A percentile compares a stretch with the other conserved stretches of the same genome.
Evolutionary conservation across 2,797 vertebrate genomes (phyloP).

Genomic region (Etheostoma nigrum): DNA sequence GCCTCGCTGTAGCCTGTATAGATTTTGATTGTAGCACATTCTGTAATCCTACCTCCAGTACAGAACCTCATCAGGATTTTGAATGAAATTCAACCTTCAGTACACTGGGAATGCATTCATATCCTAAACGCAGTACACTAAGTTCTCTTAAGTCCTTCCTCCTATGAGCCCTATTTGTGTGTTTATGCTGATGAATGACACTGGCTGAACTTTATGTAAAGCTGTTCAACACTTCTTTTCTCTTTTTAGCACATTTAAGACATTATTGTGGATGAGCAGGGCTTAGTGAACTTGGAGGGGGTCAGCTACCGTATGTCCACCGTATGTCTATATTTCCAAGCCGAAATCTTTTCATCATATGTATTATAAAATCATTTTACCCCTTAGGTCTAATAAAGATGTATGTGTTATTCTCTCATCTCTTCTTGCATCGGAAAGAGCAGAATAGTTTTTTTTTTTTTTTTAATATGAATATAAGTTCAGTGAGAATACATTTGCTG

Average conservation of each 20-base stretch:
- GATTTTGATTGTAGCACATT: background rate
- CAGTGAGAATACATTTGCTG: slow-evolving; percentile 49
- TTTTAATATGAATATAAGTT: slow-evolving; percentile 1
- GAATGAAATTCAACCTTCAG: background rate
- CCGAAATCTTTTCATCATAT: background rate
- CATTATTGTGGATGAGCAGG: slow-evolving; percentile 26
- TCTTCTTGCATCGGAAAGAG: slow-evolving; percentile 34
- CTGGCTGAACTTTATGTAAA: slow-evolving; percentile 27
- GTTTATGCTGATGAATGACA: slow-evolving; percentile 55
- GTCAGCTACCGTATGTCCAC: background rate
- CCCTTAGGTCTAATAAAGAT: slow-evolving; percentile 57
- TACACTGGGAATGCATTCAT: background rate
- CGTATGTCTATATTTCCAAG: slow-evolving; percentile 7
- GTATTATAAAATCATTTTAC: background rate
- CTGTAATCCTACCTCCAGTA: background rate
- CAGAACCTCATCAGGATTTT: background rate
- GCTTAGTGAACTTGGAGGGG: slow-evolving; percentile 5
- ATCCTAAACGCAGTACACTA: too few species aligned
- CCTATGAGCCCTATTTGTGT: slow-evolving; percentile 16
- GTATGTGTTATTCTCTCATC: slow-evolving; percentile 38
- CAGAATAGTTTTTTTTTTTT: slow-evolving; percentile 26
- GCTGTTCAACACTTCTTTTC: slow-evolving; percentile 11
- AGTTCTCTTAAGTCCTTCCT: background rate
- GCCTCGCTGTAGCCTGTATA: background rate
- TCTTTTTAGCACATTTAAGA: slow-evolving; percentile 10